Evolutionary conservation across 2,888 invertebrate species (phyloP).

Genomic region (Thereva unica): DNA sequence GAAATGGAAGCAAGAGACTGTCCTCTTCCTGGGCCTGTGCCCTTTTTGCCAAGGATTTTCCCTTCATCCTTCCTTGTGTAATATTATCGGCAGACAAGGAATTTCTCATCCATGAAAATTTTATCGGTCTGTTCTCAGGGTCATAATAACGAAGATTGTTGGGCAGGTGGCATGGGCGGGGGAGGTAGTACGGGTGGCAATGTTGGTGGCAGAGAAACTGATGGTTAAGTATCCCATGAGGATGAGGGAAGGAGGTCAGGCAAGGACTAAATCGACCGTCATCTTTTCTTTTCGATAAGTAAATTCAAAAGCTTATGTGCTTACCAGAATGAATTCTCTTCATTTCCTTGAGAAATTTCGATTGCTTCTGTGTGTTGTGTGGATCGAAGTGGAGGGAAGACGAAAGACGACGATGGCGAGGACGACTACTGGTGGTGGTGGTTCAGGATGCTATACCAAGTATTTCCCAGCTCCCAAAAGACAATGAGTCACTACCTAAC

Average conservation of each 20-base stretch:
- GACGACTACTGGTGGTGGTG: too few species aligned
- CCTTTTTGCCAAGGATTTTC: conserved; percentile 2
- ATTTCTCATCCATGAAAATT: conserved; percentile 19
- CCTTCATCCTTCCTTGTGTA: conserved; percentile 5
- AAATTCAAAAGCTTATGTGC: conserved; percentile 29
- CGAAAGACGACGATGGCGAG: too few species aligned
- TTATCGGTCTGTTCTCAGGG: conserved; percentile 13
- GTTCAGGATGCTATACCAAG: too few species aligned
- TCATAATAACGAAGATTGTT: neutral
- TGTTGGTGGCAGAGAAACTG: neutral
- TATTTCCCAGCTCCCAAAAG: neutral
- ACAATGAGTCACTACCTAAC: conserved; percentile 14
- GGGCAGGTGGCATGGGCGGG: too few species aligned
- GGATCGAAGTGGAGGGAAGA: neutral
- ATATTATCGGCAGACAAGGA: conserved; percentile 9
- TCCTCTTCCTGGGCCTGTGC: conserved; percentile 3
- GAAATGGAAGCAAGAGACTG: conserved; percentile 20
- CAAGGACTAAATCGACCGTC: conserved; percentile 3
- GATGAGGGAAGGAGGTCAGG: conserved; percentile 2
- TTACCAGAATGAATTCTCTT: conserved; percentile 30
- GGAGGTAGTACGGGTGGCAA: too few species aligned
- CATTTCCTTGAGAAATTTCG: conserved; percentile 29
- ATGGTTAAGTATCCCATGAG: neutral
- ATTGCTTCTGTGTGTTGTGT: conserved; percentile 21
- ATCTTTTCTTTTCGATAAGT: conserved; percentile 25